These are phyloP conservation scores for Mormyrus proboscirostris DNA, from an alignment of 2,797 vertebrate genomes.

Conservation along the genomic window DNA sequence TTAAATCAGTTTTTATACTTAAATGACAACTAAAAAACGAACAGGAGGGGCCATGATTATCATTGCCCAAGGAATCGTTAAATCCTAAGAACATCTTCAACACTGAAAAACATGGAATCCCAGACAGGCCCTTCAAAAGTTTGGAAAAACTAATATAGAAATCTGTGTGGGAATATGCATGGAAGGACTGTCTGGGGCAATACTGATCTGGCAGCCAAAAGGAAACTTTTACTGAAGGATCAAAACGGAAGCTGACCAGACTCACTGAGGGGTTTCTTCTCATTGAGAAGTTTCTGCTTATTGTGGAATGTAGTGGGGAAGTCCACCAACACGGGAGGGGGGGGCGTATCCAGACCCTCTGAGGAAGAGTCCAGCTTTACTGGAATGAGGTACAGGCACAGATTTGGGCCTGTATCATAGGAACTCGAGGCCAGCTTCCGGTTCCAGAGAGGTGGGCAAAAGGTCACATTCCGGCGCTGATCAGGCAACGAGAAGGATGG, in stretches of 20 bases:
- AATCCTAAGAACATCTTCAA: not conserved
- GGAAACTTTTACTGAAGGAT: not conserved
- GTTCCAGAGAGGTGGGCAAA: not conserved
- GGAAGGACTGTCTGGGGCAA: not conserved
- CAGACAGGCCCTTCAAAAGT: not conserved
- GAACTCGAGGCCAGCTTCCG: not conserved
- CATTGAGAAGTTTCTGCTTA: not conserved
- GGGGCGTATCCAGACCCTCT: not conserved
- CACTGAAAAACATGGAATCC: not conserved
- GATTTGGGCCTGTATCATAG: not conserved
- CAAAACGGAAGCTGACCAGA: not conserved
- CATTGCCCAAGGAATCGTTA: not conserved
- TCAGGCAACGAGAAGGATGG: not conserved
- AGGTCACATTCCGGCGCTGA: not conserved
- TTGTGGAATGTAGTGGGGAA: not conserved
- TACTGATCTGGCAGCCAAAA: not conserved
- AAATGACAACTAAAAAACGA: not conserved
- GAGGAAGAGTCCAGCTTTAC: not conserved
- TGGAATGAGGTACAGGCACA: not conserved
- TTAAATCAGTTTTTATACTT: not conserved
- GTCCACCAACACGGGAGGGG: not conserved
- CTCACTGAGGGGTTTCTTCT: not conserved
- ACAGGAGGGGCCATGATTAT: not conserved
- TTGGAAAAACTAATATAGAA: not conserved
- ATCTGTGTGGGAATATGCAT: not conserved